Evolutionary conservation across 2,113 vertebrate genomes (phyloP).

Genomic region (Callochromis pleurospilus): DNA sequence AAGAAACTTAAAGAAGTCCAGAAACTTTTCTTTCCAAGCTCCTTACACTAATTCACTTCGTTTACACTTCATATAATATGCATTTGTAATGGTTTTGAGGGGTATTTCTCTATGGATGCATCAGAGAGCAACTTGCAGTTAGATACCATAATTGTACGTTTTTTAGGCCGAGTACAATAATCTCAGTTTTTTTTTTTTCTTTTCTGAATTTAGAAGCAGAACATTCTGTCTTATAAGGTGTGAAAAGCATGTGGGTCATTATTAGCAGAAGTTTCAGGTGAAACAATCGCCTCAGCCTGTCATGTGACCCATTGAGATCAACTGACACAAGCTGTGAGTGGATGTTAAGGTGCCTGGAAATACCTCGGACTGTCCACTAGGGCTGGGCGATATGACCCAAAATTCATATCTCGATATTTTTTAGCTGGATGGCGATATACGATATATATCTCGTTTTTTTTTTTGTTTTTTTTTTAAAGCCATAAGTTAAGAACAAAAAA

Average conservation of each 20-base stretch:
- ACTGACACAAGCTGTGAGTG: neutral
- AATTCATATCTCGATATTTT: too few relatives aligned
- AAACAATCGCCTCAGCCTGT: neutral
- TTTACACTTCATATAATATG: neutral
- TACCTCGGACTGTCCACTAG: fast-evolving
- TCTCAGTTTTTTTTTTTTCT: neutral
- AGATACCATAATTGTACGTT: neutral
- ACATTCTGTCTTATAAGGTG: neutral
- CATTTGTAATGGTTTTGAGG: neutral
- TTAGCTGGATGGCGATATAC: too few relatives aligned
- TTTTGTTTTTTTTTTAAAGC: too few relatives aligned
- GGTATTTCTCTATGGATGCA: neutral
- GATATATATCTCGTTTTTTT: too few relatives aligned
- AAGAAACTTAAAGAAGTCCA: neutral
- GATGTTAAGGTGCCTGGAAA: neutral
- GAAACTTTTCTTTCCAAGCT: neutral
- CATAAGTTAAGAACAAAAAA: too few relatives aligned
- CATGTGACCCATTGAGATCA: neutral
- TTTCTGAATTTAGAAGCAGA: neutral
- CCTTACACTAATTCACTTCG: neutral
- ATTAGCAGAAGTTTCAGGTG: neutral
- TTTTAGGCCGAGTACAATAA: neutral
- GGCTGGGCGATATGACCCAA: too few relatives aligned
- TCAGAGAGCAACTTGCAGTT: neutral
- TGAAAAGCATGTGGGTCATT: neutral